Conservation (phyloP, 2,797 vertebrate species). For the Schizopygopsis pylzovi region DNA sequence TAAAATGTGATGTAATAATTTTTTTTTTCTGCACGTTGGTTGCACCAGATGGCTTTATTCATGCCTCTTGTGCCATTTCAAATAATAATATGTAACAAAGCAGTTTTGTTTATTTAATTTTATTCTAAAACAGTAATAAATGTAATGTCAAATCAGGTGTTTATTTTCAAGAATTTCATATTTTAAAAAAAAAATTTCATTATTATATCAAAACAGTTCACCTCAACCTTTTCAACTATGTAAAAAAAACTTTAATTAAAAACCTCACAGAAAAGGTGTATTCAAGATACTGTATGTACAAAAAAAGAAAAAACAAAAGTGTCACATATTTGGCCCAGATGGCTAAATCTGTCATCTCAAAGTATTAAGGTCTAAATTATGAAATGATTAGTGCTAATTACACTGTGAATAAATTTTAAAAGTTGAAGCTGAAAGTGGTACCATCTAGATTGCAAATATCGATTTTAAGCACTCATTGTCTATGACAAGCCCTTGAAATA, state of each 20-base stretch:
- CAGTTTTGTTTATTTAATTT: not conserved
- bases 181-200: not conserved
- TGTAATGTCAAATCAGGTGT: no score
- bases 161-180: not conserved
- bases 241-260: not conserved
- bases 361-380: not conserved
- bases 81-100: not conserved
- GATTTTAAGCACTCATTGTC: constrained; percentile 7
- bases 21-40: not conserved
- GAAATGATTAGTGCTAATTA: not conserved
- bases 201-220: not conserved
- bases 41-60: not conserved
- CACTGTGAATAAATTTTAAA: not conserved
- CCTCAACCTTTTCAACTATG: not conserved
- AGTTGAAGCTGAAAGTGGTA: not conserved
- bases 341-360: not conserved
- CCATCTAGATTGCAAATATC: not conserved
- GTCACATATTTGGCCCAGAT: not conserved
- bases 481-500: not conserved
- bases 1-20: no score
- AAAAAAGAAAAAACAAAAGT: not conserved
- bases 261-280: not conserved
- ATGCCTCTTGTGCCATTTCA: not conserved
- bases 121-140: not conserved
- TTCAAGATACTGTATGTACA: not conserved